phyloP scores from a whole-genome alignment of 2,113 vertebrate genomes.

The Neoarius graeffei region DNA sequence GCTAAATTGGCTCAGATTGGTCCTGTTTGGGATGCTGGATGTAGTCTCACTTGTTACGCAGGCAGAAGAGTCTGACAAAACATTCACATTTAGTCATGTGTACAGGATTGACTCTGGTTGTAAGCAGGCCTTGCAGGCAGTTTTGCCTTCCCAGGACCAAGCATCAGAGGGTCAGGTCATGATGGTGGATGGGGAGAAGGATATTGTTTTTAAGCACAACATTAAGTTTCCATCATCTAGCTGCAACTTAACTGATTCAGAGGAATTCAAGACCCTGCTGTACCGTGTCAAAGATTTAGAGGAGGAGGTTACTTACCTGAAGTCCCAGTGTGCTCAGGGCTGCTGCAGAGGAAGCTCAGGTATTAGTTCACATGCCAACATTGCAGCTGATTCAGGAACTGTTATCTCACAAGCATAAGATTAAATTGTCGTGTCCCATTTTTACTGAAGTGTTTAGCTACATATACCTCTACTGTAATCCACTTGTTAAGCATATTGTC shows the following conservation, averaged over 20 bases:
- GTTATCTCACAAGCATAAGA: not conserved
- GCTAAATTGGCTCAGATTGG: conserved; percentile 54
- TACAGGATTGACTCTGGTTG: conserved; percentile 81
- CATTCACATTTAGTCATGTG: conserved; percentile 83
- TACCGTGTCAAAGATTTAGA: conserved; percentile 83
- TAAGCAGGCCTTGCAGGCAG: conserved; percentile 69
- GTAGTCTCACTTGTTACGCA: conserved; percentile 52
- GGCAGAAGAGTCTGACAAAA: conserved; percentile 64
- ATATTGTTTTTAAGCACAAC: conserved; percentile 84
- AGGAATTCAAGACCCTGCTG: conserved; percentile 74
- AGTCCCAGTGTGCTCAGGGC: conserved; percentile 73
- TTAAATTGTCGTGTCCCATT: too few species aligned
- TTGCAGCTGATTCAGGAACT: not conserved
- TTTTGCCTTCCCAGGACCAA: conserved; percentile 62
- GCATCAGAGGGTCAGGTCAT: conserved; percentile 57
- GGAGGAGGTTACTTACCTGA: conserved; percentile 81
- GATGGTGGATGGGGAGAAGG: conserved; percentile 70
- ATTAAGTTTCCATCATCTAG: conserved; percentile 75
- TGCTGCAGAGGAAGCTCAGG: conserved; percentile 77
- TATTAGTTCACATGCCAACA: conserved; percentile 38
- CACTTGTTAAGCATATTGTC: not conserved
- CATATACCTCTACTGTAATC: not conserved
- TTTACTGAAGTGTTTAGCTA: not conserved
- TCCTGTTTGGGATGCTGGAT: conserved; percentile 64
- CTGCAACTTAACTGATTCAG: conserved; percentile 74